A percentile compares a stretch with the other conserved stretches of the same genome.
Conservation (phyloP, 2,797 vertebrate genomes). For the Sebastolobus altivelis region DNA sequence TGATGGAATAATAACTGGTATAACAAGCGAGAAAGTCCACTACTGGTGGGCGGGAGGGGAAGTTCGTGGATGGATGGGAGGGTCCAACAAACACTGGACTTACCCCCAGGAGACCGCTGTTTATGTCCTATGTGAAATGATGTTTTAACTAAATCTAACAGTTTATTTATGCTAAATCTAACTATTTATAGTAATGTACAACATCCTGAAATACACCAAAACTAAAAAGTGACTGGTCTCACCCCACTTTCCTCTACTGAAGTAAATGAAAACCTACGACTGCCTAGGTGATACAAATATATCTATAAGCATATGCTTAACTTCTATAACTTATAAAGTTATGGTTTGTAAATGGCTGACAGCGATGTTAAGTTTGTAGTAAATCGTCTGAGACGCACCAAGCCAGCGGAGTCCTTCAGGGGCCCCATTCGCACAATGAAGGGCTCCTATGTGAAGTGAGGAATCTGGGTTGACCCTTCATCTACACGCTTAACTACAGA, state of each 20-base stretch:
- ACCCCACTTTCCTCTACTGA: neutral
- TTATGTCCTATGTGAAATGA: too few relatives aligned
- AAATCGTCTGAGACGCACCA: constrained; percentile 23
- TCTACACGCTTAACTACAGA: constrained; percentile 53
- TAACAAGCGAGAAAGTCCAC: too few relatives aligned
- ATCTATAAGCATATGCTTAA: neutral
- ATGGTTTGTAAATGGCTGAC: neutral
- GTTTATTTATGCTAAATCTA: neutral
- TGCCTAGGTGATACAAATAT: neutral
- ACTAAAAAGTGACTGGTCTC: neutral
- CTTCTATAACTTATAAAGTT: neutral
- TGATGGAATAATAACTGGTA: too few relatives aligned
- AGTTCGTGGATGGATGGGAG: too few relatives aligned
- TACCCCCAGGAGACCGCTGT: too few relatives aligned
- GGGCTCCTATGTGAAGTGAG: constrained; percentile 25
- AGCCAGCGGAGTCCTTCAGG: constrained; percentile 14
- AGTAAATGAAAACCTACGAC: neutral
- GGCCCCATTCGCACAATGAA: constrained; percentile 26
- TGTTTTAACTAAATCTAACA: neutral
- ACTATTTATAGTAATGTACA: neutral
- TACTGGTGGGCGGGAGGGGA: too few relatives aligned
- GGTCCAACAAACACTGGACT: too few relatives aligned
- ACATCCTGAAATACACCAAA: constrained; percentile 1
- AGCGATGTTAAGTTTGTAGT: constrained; percentile 5
- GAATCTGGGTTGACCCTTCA: constrained; percentile 55